Evolutionary conservation across 1,140 invertebrate genomes (phyloP).

Genomic region (Temnothorax nylanderi): DNA sequence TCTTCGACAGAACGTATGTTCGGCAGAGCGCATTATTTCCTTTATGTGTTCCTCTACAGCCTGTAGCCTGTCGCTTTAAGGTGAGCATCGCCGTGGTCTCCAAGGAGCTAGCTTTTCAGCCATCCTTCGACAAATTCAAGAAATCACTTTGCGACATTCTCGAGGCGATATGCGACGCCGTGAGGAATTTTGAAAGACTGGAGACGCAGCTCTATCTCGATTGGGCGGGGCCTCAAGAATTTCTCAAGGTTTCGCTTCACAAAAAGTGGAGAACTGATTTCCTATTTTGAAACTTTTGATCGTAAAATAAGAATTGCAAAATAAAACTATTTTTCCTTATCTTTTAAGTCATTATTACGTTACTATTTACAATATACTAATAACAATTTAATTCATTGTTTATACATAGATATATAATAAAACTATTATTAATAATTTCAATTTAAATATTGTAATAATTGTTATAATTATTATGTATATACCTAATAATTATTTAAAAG

Average conservation of each 20-base stretch:
- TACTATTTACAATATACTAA: neutral
- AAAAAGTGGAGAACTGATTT: neutral
- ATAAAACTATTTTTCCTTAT: neutral
- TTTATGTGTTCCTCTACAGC: conserved; percentile 82
- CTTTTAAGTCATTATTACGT: neutral
- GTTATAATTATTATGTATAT: neutral
- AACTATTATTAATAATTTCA: neutral
- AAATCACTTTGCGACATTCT: conserved; percentile 90
- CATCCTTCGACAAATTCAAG: conserved; percentile 91
- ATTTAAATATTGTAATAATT: neutral
- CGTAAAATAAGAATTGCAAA: neutral
- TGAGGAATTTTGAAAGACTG: conserved; percentile 90
- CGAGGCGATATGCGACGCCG: conserved; percentile 90
- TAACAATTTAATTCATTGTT: neutral
- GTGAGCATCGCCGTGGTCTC: conserved; percentile 90
- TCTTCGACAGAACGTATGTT: neutral
- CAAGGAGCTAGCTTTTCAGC: conserved; percentile 91
- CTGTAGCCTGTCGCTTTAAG: conserved; percentile 90
- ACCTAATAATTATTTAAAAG: neutral
- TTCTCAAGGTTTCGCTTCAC: conserved; percentile 84
- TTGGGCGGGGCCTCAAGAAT: conserved; percentile 81
- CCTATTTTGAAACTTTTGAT: neutral
- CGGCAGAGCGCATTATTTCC: neutral
- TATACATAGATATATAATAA: neutral
- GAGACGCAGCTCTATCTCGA: conserved; percentile 90